phyloP scores from a whole-genome alignment of 2,797 vertebrate genomes.

The Rhinoraja longicauda region DNA sequence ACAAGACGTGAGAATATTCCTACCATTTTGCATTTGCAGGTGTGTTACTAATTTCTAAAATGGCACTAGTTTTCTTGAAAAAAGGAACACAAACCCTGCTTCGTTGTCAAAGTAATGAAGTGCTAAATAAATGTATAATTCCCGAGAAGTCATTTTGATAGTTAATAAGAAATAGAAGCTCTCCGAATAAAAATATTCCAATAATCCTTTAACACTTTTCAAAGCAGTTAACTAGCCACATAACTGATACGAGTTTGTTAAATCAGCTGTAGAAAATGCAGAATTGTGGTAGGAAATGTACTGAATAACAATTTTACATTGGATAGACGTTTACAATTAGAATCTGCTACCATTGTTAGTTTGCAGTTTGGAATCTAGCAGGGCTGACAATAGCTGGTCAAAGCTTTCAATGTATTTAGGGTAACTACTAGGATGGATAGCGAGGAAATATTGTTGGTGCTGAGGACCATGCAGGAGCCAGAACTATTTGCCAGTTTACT shows the following conservation, averaged over 20 bases:
- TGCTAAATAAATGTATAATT: conserved; percentile 11
- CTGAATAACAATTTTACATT: not conserved
- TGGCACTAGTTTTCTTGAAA: not conserved
- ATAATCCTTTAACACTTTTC: conserved; percentile 25
- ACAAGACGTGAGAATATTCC: not conserved
- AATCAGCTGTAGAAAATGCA: conserved; percentile 9
- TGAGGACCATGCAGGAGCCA: no score
- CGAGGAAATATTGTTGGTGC: no score
- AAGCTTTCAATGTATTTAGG: no score
- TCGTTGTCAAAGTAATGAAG: not conserved
- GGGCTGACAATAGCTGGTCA: no score
- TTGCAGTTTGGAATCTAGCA: not conserved
- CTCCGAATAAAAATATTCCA: not conserved
- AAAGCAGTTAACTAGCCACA: conserved; percentile 14
- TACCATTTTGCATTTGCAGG: not conserved
- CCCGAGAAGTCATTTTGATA: conserved; percentile 22
- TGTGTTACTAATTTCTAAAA: not conserved
- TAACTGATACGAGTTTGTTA: conserved; percentile 7
- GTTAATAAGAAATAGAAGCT: not conserved
- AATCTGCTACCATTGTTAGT: not conserved
- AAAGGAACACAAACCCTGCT: not conserved
- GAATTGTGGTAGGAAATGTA: not conserved
- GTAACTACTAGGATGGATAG: no score
- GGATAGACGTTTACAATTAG: not conserved
- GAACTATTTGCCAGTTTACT: no score